Percentiles rank a stretch among this genome's conserved stretches.
Conservation (phyloP, 2,888 invertebrate genomes). For the Lysandra coridon region DNA sequence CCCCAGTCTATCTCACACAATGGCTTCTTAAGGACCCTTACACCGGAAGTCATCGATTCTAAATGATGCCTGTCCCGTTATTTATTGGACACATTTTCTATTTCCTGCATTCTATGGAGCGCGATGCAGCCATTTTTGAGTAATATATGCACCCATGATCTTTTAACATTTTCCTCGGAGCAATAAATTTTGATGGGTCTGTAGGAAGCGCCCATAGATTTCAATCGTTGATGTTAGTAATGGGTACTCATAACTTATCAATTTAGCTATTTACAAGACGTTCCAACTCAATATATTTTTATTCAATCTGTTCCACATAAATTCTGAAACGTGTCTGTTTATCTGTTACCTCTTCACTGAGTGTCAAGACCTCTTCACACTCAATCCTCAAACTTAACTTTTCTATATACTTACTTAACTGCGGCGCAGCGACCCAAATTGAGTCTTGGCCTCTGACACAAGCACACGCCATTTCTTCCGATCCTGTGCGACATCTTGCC, state of each 20-base stretch:
- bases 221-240: not conserved
- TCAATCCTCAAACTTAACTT: too few relatives aligned
- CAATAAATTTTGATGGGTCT: slow-evolving; percentile 25
- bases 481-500: too few relatives aligned
- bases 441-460: too few relatives aligned
- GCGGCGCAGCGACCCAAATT: too few relatives aligned
- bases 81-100: slow-evolving; percentile 31
- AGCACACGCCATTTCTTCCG: too few relatives aligned
- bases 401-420: too few relatives aligned
- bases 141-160: slow-evolving; percentile 31
- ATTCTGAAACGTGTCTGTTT: too few relatives aligned
- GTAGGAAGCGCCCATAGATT: slow-evolving; percentile 15
- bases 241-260: not conserved
- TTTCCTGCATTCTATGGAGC: slow-evolving; percentile 28
- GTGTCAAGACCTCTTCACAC: too few relatives aligned
- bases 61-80: slow-evolving; percentile 28
- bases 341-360: too few relatives aligned
- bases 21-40: slow-evolving; percentile 33
- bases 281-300: not conserved
- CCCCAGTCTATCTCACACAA: slow-evolving; percentile 17
- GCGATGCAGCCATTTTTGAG: slow-evolving; percentile 23
- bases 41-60: slow-evolving; percentile 47
- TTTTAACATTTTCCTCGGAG: slow-evolving; percentile 25
- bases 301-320: too few relatives aligned
- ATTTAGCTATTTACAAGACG: not conserved